Conservation (phyloP, 2,888 invertebrate species). For the Synanthedon vespiformis region DNA sequence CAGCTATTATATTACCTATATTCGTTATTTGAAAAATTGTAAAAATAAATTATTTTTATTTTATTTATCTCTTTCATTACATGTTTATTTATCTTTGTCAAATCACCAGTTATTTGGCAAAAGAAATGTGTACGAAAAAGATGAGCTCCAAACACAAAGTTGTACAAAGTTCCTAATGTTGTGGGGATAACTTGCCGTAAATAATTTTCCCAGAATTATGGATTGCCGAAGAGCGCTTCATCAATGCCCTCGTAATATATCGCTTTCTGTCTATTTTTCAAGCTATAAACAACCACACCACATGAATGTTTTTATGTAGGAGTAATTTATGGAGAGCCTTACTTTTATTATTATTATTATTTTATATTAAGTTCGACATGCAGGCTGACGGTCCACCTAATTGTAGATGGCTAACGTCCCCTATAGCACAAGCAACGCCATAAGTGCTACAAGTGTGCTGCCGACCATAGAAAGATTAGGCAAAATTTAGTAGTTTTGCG, state of each 20-base stretch:
- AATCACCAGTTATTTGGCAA: slow-evolving; percentile 4
- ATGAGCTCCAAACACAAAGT: slow-evolving; percentile 13
- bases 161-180: slow-evolving; percentile 22
- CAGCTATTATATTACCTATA: too few species aligned
- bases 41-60: too few species aligned
- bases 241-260: slow-evolving; percentile 40
- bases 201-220: slow-evolving; percentile 36
- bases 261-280: slow-evolving; percentile 17
- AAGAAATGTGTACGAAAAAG: slow-evolving; percentile 13
- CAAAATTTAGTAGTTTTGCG: too few species aligned
- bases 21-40: too few species aligned
- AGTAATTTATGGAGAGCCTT: slow-evolving; percentile 15
- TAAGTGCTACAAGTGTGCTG: too few species aligned
- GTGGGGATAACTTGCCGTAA: slow-evolving; percentile 21
- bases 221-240: slow-evolving; percentile 33
- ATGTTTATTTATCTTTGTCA: too few species aligned
- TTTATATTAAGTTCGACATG: too few species aligned
- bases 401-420: too few species aligned
- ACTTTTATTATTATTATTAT: slow-evolving; percentile 3
- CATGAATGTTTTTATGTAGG: slow-evolving; percentile 9
- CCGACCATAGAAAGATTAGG: too few species aligned
- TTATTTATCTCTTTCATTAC: not conserved
- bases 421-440: too few species aligned
- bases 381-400: too few species aligned
- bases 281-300: slow-evolving; percentile 12